phyloP scores from a whole-genome alignment of 2,888 invertebrate genomes.

The Ophioninae sp. region DNA sequence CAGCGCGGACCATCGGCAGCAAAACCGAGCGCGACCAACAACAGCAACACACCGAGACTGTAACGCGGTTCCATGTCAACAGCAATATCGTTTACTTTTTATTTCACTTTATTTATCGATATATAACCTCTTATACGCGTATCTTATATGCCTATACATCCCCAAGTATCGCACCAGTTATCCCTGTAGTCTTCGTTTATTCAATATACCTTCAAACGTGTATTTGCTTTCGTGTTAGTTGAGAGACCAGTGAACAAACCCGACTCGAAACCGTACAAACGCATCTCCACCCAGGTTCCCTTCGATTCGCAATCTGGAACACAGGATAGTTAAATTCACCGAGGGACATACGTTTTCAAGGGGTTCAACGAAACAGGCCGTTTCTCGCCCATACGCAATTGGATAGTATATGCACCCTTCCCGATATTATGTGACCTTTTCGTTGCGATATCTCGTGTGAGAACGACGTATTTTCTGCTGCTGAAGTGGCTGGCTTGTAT shows the following conservation, averaged over 20 bases:
- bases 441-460: not conserved
- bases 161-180: not conserved
- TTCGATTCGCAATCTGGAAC: slow-evolving; percentile 50
- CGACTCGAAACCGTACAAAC: slow-evolving; percentile 30
- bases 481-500: slow-evolving; percentile 8
- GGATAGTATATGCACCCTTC: slow-evolving; percentile 17
- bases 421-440: slow-evolving; percentile 5
- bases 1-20: slow-evolving; percentile 40
- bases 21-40: slow-evolving; percentile 29
- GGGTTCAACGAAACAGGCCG: not conserved
- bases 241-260: not conserved
- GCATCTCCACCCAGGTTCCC: slow-evolving; percentile 67
- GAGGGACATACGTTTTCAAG: slow-evolving; percentile 11
- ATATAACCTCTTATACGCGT: slow-evolving; percentile 62
- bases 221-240: not conserved
- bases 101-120: slow-evolving; percentile 69
- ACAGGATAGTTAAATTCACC: slow-evolving; percentile 8
- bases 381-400: not conserved
- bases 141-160: slow-evolving; percentile 24
- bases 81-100: slow-evolving; percentile 69
- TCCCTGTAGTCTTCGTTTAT: not conserved
- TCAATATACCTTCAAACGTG: slow-evolving; percentile 7
- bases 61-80: slow-evolving; percentile 67
- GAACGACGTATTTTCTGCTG: slow-evolving; percentile 9
- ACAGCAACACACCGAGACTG: slow-evolving; percentile 36